phyloP scores from a whole-genome alignment of 2,888 invertebrate species.

The Metellina segmentata region DNA sequence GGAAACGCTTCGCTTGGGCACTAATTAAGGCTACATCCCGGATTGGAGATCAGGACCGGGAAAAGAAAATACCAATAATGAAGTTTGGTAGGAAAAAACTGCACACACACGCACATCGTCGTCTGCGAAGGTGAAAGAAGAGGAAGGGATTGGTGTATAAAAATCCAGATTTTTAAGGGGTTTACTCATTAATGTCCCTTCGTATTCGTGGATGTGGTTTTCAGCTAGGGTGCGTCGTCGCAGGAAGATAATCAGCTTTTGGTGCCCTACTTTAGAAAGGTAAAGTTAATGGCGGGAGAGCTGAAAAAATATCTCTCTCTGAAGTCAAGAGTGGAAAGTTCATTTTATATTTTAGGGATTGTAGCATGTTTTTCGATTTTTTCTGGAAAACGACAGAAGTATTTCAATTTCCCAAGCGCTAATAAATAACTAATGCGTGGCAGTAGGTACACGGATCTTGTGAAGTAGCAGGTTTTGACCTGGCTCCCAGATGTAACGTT shows the following conservation, averaged over 20 bases:
- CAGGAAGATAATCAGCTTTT: slow-evolving; percentile 43
- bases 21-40: slow-evolving; percentile 67
- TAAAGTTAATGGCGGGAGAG: neutral
- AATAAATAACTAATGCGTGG: no score
- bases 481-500: no score
- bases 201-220: slow-evolving; percentile 39
- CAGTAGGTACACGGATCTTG: no score
- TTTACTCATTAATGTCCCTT: slow-evolving; percentile 70
- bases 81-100: slow-evolving; percentile 23
- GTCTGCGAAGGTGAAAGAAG: neutral
- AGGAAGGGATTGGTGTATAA: slow-evolving; percentile 25
- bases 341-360: no score
- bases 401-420: no score
- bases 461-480: no score
- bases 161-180: slow-evolving; percentile 54
- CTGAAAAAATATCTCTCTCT: neutral
- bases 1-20: slow-evolving; percentile 44
- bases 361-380: no score
- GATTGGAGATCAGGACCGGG: slow-evolving; percentile 48
- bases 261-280: slow-evolving; percentile 20
- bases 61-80: slow-evolving; percentile 49
- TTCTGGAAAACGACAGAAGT: no score
- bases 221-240: slow-evolving; percentile 4
- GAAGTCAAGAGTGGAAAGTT: no score
- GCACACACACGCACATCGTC: neutral